Base-by-base conservation (phyloP, 2,888 invertebrate species). In the Amiota mariae region DNA sequence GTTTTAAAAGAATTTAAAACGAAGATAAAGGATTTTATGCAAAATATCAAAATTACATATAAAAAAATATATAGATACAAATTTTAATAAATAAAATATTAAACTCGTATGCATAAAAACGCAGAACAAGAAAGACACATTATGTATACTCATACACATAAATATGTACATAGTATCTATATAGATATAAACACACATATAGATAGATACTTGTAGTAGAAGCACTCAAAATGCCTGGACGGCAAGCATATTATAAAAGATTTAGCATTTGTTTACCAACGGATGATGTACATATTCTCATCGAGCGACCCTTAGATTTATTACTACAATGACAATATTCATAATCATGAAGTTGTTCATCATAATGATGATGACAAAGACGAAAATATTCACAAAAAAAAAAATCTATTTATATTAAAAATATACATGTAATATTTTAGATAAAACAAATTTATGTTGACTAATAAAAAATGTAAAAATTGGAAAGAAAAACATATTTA, bases 211-310 rank as follows among this genome's bases (percentile, higher is more conserved):
- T 36, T 36, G 8, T 2, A 36, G 36, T 36, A 36, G 8, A 36
- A 36, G 36, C 36, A 82, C 84, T 74, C 80, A 83, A 36, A 48
- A 48, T 49, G 66, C 48, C 47, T 79, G 83, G 82, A 86, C 84
- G 82, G 79, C 85, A 82, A 83, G 86, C 85, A 85, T 87, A 85
- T 87, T 84, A 87, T 84, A 87, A 85, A 84, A 86, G 86, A 85
- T 86, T 87, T 85, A 81, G 85, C 86, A 81, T 81, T 81, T 88
- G 88, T 88, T 88, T 88, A 84, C 87, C 77, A 78, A 86, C 82
- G 85, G 88, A 88, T 88, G 88, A 88, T 88, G 87, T 87, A n/a
- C n/a, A n/a, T n/a, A 88, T 88, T 87, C 87, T 87, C 88, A 87
- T 87, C 87, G 87, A 87, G 87, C 82, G 79, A 84, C 86, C 82